A percentile compares a stretch with the other conserved stretches of the same genome.
Conservation (phyloP, 2,113 vertebrate species). For the Glaucidium brasilianum region DNA sequence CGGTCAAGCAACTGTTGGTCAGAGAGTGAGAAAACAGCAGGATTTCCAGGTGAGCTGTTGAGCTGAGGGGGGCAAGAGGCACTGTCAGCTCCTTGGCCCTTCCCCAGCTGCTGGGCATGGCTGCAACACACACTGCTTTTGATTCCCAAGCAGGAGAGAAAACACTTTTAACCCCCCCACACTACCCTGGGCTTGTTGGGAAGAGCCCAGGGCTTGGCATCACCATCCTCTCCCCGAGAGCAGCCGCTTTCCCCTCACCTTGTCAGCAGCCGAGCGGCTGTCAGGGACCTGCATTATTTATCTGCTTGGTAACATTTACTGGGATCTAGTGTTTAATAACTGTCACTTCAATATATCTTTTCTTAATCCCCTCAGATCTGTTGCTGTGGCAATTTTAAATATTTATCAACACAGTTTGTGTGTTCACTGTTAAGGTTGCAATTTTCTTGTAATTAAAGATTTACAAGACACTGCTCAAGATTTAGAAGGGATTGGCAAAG, state of each 20-base stretch:
- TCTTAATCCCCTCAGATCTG: slow-evolving; percentile 71
- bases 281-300: slow-evolving; percentile 68
- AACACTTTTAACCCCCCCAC: background rate
- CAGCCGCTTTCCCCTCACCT: background rate
- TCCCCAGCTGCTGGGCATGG: background rate
- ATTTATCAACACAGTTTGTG: slow-evolving; percentile 64
- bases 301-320: slow-evolving; percentile 61
- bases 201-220: background rate
- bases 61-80: background rate
- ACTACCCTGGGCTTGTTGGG: background rate
- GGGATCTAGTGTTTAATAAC: slow-evolving; percentile 75
- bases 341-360: slow-evolving; percentile 70
- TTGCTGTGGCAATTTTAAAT: slow-evolving; percentile 68
- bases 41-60: background rate
- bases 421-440: slow-evolving; percentile 51
- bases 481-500: slow-evolving; percentile 21
- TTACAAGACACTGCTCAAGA: slow-evolving; percentile 65
- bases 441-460: slow-evolving; percentile 76
- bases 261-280: slow-evolving; percentile 14
- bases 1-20: fast-evolving
- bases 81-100: background rate
- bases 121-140: fast-evolving
- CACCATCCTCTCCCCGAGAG: background rate
- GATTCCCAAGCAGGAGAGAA: background rate
- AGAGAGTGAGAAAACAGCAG: too few relatives aligned